Evolutionary conservation across 37 sponge, comb jelly and placozoan species (phyloP).

Genomic region (Oopsacas minuta): DNA sequence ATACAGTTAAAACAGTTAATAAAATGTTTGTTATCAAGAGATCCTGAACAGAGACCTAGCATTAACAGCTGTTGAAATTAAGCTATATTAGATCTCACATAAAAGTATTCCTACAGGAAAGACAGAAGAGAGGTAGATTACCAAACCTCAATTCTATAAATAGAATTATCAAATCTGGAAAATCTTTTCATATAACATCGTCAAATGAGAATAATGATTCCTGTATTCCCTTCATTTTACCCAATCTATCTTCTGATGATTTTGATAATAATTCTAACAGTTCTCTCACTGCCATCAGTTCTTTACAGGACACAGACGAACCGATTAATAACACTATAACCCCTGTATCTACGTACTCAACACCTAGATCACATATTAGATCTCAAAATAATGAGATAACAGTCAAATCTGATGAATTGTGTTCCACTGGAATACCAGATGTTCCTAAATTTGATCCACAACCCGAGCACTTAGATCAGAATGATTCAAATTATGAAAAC

Average conservation of each 20-base stretch:
- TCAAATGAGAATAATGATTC: not conserved
- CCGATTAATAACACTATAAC: not conserved
- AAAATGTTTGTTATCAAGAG: constrained; percentile 45
- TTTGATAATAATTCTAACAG: not conserved
- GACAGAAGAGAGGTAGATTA: not conserved
- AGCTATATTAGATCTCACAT: constrained; percentile 55
- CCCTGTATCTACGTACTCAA: not conserved
- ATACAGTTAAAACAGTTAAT: constrained; percentile 47
- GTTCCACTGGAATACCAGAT: not conserved
- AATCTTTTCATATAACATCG: not conserved
- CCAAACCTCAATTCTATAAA: not conserved
- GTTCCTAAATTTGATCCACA: not conserved
- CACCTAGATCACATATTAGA: not conserved
- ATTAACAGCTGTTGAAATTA: constrained; percentile 48
- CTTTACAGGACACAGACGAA: not conserved
- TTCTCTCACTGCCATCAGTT: not conserved
- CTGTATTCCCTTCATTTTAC: not conserved
- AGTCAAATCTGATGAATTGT: not conserved
- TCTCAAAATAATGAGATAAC: not conserved
- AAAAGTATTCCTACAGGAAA: constrained; percentile 50
- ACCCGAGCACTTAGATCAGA: not conserved
- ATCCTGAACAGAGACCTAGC: constrained; percentile 47
- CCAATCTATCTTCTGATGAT: not conserved
- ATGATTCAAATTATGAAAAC: not conserved
- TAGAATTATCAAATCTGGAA: not conserved